phyloP scores from a whole-genome alignment of 2,113 vertebrate genomes.

The Scomber scombrus region DNA sequence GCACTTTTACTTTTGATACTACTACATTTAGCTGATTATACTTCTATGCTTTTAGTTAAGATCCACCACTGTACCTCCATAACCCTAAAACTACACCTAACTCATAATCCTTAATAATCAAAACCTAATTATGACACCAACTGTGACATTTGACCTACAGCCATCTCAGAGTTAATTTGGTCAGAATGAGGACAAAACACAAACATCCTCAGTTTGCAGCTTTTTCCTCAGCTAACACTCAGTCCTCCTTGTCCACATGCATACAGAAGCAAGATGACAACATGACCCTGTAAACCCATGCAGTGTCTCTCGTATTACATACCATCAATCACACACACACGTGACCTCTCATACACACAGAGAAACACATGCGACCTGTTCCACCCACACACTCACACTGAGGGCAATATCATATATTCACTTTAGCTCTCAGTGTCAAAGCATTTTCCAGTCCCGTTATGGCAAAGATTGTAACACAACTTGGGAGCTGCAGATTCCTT shows the following conservation, averaged over 20 bases:
- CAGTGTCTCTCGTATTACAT: slow-evolving; percentile 33
- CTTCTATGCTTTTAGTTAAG: too few species aligned
- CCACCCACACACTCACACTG: slow-evolving; percentile 3
- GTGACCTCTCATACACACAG: background rate
- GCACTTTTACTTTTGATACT: too few species aligned
- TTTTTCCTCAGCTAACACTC: background rate
- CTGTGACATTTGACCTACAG: background rate
- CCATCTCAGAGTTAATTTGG: background rate
- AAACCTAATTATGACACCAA: background rate
- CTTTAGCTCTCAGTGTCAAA: background rate
- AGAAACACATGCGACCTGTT: slow-evolving; percentile 11
- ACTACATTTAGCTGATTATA: too few species aligned
- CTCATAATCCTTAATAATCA: background rate
- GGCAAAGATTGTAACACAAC: slow-evolving; percentile 9
- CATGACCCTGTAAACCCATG: slow-evolving; percentile 27
- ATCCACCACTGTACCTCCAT: too few species aligned
- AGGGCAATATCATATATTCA: background rate
- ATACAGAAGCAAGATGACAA: slow-evolving; percentile 26
- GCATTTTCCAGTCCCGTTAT: slow-evolving; percentile 31
- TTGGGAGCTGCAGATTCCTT: background rate
- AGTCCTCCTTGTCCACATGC: background rate
- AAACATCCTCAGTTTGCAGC: too few species aligned
- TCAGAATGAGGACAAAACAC: too few species aligned
- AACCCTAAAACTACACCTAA: background rate
- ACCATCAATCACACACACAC: background rate